These are phyloP conservation scores for Elanoides forficatus DNA, from an alignment of 2,113 vertebrate species.

Conservation along the genomic window DNA sequence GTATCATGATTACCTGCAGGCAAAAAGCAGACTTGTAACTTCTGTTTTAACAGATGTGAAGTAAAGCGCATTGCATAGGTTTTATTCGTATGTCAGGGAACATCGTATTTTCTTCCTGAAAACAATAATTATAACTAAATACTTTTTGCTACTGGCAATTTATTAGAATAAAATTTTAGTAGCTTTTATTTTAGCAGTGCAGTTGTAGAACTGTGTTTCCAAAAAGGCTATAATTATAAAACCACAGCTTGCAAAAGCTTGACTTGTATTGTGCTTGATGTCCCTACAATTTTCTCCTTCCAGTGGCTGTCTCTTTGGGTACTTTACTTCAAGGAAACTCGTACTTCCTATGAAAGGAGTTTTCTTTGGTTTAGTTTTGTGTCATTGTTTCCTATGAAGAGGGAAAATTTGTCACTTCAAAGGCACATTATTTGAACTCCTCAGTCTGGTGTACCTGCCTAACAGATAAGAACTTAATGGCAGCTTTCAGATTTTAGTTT, in stretches of 20 bases:
- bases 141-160: neutral
- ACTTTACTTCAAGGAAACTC: neutral
- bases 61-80: neutral
- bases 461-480: neutral
- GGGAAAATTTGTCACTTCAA: neutral
- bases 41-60: neutral
- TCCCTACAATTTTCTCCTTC: neutral
- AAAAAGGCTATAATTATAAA: neutral
- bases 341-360: neutral
- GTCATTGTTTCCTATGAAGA: neutral
- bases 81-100: neutral
- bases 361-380: neutral
- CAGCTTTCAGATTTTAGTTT: neutral
- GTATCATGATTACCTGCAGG: conserved; percentile 17
- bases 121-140: neutral
- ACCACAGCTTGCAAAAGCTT: neutral
- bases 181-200: neutral
- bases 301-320: neutral
- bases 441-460: neutral
- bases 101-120: neutral
- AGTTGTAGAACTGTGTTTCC: neutral
- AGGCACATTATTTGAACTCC: neutral
- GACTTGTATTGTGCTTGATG: neutral
- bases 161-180: neutral
- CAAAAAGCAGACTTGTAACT: neutral